Base-by-base conservation (phyloP, 2,888 invertebrate genomes). In the Galerucella pusilla region DNA sequence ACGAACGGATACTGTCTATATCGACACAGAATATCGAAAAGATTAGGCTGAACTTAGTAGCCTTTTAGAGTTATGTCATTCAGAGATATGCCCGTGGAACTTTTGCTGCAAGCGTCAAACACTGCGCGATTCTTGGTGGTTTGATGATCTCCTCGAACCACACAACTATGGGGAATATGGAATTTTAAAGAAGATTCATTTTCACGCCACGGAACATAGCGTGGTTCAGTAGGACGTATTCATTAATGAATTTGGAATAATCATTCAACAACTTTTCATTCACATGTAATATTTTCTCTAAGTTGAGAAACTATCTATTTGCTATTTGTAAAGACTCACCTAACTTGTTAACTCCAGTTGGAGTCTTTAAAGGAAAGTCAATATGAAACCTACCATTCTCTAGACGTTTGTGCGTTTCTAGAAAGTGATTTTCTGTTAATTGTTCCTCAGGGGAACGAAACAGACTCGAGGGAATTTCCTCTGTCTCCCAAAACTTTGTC, bases 311-410 rank as follows among this genome's bases (percentile, higher is more conserved):
- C 12, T 4, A 12, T 49, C 12, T 49, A 12, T 49, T 49, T 9
- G 16, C 57, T 57, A 57, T 57, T 57, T 57, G 57, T 12, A 57
- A 57, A 57, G 57, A 57, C 57, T 57, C 57, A n/a, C 57, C 57
- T 7, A 35, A 35, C 35, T 35, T 35, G 35, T 35, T 35, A 35
- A 35, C 35, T 1, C 7, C 35, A 35, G 57, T 2, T 57, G 57
- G 57, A 4, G 20, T 20, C 57, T 57, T 57, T 57, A 57, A 57
- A 14, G 57, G 57, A n/a, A 57, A 57, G 2, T 57, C 14, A 20
- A 57, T 57, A 1, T 57, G 20, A 57, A 57, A 57, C 16, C 57
- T 57, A 57, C 57, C 57, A 57, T n/a, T 57, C 20, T 57, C 57
- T n/a, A 57, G 9, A 57, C 57, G 16, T 54, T 46, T 25, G 45